Conservation (phyloP, 2,113 vertebrate genomes). For the Chaetodon auriga region DNA sequence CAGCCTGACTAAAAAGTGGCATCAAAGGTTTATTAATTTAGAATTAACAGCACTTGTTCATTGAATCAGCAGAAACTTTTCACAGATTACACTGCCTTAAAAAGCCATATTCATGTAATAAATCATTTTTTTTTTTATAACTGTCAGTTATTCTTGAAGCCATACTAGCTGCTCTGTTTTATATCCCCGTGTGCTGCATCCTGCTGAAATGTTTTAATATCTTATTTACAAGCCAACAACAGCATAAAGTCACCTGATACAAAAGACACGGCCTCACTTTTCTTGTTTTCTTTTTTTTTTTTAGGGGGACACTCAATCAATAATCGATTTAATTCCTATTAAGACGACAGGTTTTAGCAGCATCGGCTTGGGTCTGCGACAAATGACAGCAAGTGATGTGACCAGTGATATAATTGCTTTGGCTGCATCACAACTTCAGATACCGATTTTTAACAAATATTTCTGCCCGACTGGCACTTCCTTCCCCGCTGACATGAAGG, state of each 20-base stretch:
- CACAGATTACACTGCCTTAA: not conserved
- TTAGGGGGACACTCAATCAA: too few species aligned
- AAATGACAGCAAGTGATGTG: conserved; percentile 18
- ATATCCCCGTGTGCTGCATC: too few species aligned
- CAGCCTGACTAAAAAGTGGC: not conserved
- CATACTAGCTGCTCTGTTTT: not conserved
- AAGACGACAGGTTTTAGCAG: not conserved
- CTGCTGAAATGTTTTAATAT: not conserved
- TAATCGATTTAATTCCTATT: not conserved
- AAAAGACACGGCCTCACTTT: not conserved
- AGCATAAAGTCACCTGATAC: not conserved
- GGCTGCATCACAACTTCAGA: conserved; percentile 9
- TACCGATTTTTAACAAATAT: not conserved
- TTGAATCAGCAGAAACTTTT: conserved; percentile 2
- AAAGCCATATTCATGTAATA: not conserved
- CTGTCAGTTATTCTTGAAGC: not conserved
- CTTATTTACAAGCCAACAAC: conserved; percentile 1
- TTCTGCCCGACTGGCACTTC: not conserved
- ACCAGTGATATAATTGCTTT: conserved; percentile 6
- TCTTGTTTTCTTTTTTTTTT: too few species aligned
- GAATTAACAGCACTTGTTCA: not conserved
- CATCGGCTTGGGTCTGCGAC: conserved; percentile 24
- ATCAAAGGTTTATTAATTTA: not conserved
- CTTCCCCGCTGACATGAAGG: not conserved
- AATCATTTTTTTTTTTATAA: too few species aligned